Conservation (phyloP, 2,888 invertebrate species). For the Trissonchulus sp. region DNA sequence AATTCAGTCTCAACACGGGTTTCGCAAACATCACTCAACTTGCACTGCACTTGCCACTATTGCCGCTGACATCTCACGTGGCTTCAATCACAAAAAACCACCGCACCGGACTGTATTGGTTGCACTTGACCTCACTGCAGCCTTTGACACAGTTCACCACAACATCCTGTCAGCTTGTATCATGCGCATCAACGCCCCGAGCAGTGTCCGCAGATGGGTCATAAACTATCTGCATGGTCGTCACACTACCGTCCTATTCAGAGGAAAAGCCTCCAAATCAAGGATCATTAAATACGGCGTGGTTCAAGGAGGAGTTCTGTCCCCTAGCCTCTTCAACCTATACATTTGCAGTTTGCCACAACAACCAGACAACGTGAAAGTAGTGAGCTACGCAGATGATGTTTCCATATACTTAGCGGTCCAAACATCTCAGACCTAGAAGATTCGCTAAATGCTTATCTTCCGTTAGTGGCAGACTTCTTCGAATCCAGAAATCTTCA, state of each 20-base stretch:
- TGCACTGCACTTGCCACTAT: too few relatives aligned
- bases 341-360: conserved; percentile 1
- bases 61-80: too few relatives aligned
- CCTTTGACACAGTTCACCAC: too few relatives aligned
- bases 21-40: too few relatives aligned
- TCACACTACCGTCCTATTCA: neutral
- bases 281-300: conserved; percentile 10
- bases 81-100: too few relatives aligned
- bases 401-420: too few relatives aligned
- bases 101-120: conserved; percentile 2
- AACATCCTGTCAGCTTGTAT: neutral
- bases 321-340: conserved; percentile 6
- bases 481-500: neutral
- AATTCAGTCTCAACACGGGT: too few relatives aligned
- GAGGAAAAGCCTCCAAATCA: conserved; percentile 3
- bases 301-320: conserved; percentile 2
- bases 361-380: too few relatives aligned
- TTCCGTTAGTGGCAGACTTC: too few relatives aligned
- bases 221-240: too few relatives aligned
- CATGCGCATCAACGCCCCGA: neutral
- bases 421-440: too few relatives aligned
- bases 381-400: conserved; percentile 10
- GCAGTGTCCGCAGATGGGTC: conserved; percentile 8
- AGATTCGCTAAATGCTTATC: conserved; percentile 9
- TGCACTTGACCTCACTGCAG: conserved; percentile 5